Base-by-base conservation (phyloP, 2,113 vertebrate genomes). In the Hymenochirus boettgeri region DNA sequence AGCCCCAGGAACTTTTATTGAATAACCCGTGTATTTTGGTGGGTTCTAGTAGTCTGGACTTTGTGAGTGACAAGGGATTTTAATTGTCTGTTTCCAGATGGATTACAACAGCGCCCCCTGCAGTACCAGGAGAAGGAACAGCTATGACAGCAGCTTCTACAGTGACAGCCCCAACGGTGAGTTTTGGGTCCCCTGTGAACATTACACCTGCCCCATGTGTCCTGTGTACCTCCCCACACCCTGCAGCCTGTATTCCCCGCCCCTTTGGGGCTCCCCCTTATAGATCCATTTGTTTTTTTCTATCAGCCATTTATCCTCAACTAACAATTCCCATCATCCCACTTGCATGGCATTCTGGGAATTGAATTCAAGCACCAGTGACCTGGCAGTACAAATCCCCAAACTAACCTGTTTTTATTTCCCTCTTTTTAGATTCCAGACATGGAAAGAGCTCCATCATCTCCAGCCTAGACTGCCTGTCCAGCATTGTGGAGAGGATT, bases 401-500 rank as follows among this genome's bases (percentile, higher is more conserved):
- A 31, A 6, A 5, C 29, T 10, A 31, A 10, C 5, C 29, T 31
- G 29, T 31, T 31, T 6, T 31, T 31, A 10, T 10, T 31, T 31
- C 29, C 5, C 5, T 33, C 31, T 18, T 80, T 15, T 77, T 70
- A 76, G 91, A 91, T 67, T 62, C 84, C 70, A 85, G 81, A 51
- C 84, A 83, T 31, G 87, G 84, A 24, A 93, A 95, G 62, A 89
- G 74, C 70, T 82, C 91, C 0, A 90, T 92, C 11, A 90, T 97
- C 50, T 99, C 95, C 70, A 99, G 96, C 70, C 85, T 99, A 2
- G 95, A 98, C 50, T 99, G 94, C 61, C 87, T 99, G 71, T 98
- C 95, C 65, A 99, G 94, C 85, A 99, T 99, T 46, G 96, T 99
- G 69, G 93, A 99, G 84, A 85, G 96, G 62, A 99, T 99, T 86